These are phyloP conservation scores for Neofelis nebulosa DNA, from an alignment of 2,113 vertebrate species.

Conservation along the genomic window DNA sequence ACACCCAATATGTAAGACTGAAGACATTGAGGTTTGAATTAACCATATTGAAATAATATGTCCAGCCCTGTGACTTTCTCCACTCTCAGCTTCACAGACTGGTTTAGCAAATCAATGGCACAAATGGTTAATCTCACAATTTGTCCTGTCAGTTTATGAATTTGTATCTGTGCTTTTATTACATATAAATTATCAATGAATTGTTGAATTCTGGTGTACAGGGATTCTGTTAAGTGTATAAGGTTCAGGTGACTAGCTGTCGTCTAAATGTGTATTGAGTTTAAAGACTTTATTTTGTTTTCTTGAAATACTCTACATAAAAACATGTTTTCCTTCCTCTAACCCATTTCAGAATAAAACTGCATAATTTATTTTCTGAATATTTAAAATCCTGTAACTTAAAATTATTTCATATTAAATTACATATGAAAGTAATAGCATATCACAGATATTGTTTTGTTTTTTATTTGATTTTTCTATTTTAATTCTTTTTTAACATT, in stretches of 20 bases:
- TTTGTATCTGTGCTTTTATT: neutral
- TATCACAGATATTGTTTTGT: neutral
- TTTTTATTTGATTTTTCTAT: neutral
- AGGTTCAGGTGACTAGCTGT: neutral
- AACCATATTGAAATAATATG: neutral
- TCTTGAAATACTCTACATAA: neutral
- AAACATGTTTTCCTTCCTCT: neutral
- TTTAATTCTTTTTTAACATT: neutral
- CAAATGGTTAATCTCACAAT: neutral
- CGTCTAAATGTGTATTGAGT: neutral
- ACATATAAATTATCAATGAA: neutral
- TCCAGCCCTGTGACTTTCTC: neutral
- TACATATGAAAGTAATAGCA: neutral
- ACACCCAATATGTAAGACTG: neutral
- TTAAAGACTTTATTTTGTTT: neutral
- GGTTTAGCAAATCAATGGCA: neutral
- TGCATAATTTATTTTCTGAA: neutral
- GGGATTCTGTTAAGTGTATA: neutral
- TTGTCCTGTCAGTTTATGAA: neutral
- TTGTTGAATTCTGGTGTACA: neutral
- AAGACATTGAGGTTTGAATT: neutral
- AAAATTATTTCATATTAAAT: slow-evolving; percentile 8
- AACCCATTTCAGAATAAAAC: neutral
- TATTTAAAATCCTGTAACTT: neutral
- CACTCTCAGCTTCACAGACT: neutral